A percentile compares a stretch with the other conserved stretches of the same genome.
These are phyloP conservation scores for Diuraphis noxia DNA, from an alignment of 1,140 invertebrate species.

Conservation along the genomic window DNA sequence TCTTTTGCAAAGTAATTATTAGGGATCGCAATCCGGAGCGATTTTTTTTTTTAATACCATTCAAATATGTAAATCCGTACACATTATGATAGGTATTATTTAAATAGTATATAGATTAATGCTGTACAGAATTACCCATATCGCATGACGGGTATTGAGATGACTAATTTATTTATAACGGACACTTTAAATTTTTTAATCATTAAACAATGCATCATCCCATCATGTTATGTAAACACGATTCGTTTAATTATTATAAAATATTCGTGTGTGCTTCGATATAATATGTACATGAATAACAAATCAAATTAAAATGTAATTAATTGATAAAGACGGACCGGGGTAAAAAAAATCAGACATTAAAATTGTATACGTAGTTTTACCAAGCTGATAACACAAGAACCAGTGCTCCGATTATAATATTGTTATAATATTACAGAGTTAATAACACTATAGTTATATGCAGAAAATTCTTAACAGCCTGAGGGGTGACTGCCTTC, in stretches of 20 bases:
- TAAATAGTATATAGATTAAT: not conserved
- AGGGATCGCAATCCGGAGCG: not conserved
- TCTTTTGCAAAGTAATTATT: not conserved
- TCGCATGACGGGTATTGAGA: not conserved
- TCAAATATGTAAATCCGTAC: not conserved
- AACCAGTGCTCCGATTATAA: not conserved
- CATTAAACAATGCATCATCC: not conserved
- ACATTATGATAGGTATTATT: not conserved
- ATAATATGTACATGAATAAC: not conserved
- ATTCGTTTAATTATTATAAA: conserved; percentile 5
- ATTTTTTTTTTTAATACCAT: not conserved
- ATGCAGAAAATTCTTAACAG: not conserved
- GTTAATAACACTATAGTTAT: not conserved
- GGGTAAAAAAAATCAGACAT: not conserved
- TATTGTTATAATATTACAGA: not conserved
- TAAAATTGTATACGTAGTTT: not conserved
- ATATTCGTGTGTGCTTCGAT: not conserved
- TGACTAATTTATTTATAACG: not conserved
- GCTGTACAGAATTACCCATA: not conserved
- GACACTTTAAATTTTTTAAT: not conserved
- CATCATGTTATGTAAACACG: not conserved
- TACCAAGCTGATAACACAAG: not conserved
- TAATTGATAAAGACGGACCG: not conserved
- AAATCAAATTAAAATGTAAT: not conserved
- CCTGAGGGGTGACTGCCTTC: not conserved